These are phyloP conservation scores for Trichogramma dendrolimi DNA, from an alignment of 2,888 invertebrate species.

Conservation along the genomic window DNA sequence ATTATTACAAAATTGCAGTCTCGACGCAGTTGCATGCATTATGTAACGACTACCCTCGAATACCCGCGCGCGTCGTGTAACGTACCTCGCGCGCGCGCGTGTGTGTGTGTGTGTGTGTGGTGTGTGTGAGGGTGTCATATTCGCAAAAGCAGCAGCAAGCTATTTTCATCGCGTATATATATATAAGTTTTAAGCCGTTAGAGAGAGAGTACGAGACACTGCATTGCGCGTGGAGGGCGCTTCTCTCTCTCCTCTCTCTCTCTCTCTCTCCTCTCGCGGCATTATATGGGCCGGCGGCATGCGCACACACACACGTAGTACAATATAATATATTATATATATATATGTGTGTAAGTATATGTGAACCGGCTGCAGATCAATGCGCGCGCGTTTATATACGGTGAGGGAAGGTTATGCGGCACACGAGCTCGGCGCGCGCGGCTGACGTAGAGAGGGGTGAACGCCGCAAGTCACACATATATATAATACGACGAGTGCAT, in stretches of 20 bases:
- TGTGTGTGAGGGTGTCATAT: too few species aligned
- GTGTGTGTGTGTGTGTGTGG: too few species aligned
- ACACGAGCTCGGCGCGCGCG: neutral
- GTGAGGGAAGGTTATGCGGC: slow-evolving; percentile 14
- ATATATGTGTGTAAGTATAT: too few species aligned
- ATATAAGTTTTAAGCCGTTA: neutral
- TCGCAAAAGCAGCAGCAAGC: neutral
- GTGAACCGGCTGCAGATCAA: slow-evolving; percentile 12
- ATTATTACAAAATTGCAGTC: too few species aligned
- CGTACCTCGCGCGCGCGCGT: too few species aligned
- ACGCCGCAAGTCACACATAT: too few species aligned
- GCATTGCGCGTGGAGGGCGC: neutral
- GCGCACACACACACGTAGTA: neutral
- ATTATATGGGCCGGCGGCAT: neutral
- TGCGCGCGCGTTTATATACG: neutral
- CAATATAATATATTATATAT: too few species aligned
- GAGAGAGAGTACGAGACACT: too few species aligned
- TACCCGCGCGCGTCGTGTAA: too few species aligned
- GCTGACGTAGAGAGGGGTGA: neutral
- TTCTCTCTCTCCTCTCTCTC: neutral
- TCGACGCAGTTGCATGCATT: too few species aligned
- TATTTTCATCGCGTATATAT: slow-evolving; percentile 20
- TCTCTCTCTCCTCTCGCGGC: neutral
- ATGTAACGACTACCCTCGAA: too few species aligned
- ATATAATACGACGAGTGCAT: too few species aligned